Percentiles rank a stretch among this genome's conserved stretches.
Conservation (phyloP, 2,888 invertebrate species). For the Phanerotoma sp. region DNA sequence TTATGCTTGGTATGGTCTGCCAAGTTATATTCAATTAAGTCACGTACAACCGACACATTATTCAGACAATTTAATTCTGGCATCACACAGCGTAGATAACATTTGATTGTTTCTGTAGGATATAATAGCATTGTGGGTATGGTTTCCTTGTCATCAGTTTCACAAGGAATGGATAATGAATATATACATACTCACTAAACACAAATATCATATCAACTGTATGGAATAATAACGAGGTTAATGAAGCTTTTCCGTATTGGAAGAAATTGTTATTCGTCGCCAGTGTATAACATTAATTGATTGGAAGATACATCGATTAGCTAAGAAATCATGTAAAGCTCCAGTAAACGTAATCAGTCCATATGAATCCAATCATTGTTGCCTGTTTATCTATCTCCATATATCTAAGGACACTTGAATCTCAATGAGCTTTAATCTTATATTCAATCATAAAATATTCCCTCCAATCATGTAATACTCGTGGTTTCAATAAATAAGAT, state of each 20-base stretch:
- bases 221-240: no score
- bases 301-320: not conserved
- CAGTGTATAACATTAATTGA: no score
- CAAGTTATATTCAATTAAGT: not conserved
- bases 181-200: no score
- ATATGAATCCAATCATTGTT: conserved; percentile 5
- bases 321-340: not conserved
- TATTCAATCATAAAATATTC: not conserved
- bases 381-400: not conserved
- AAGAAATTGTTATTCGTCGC: no score
- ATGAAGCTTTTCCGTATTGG: no score
- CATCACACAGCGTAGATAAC: not conserved
- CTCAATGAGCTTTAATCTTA: not conserved
- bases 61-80: not conserved
- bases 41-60: not conserved
- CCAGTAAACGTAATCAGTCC: not conserved
- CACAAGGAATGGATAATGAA: no score
- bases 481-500: not conserved
- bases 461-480: not conserved
- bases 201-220: no score
- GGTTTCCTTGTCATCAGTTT: no score
- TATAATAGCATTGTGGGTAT: no score
- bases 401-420: not conserved
- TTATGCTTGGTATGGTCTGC: not conserved
- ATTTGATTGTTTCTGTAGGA: not conserved